Evolutionary conservation across 2,797 vertebrate genomes (phyloP), one percentile per base, ranked within the genome.

Genomic region (Taenioides sp.): DNA sequence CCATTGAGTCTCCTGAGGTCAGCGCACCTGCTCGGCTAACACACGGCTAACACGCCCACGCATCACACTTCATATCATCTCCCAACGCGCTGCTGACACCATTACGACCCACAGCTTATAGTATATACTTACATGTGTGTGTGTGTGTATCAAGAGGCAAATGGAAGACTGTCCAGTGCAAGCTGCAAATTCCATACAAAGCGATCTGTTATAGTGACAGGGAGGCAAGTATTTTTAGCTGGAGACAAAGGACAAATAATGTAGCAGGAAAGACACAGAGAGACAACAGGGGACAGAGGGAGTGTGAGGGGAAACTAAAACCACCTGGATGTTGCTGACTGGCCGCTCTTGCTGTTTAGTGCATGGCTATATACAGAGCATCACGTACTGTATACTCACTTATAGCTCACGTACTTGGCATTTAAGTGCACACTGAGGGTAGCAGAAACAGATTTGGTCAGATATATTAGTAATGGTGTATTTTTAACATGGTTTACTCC

Each of bases 161-260:
- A 81, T 86, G 76, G 89, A 88, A 79, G 78, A 65, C 74, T 81
- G 86, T 90, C 84, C 76, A 80, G 78, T 72, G 84, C 82, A 87
- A 84, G 88, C 84, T 78, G 80, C 79, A 77, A 75, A 84, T 89
- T 87, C 88, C 77, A 83, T 89, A 79, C 27, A 72, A 82, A 87
- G 88, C 86, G 82, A 92, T 91, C 86, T 79, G 83, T 92, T 91
- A 91, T 87, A 90, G 86, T 91, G 90, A 90, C 91, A 90, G 89
- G 78, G 75, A 82, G 78, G 86, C 72, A 79, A 79, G 87, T 92
- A 92, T 92, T 92, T 92, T 89, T 92, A 92, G 90, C 88, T 72
- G 16, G 69, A 81, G 86, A 85, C 80, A 87, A 86, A 85, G 86
- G 89, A 91, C 87, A 88, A 89, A 89, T 82, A 90, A 84, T 87